phyloP scores from a whole-genome alignment of 2,797 vertebrate species.

The Xiphophorus birchmanni region DNA sequence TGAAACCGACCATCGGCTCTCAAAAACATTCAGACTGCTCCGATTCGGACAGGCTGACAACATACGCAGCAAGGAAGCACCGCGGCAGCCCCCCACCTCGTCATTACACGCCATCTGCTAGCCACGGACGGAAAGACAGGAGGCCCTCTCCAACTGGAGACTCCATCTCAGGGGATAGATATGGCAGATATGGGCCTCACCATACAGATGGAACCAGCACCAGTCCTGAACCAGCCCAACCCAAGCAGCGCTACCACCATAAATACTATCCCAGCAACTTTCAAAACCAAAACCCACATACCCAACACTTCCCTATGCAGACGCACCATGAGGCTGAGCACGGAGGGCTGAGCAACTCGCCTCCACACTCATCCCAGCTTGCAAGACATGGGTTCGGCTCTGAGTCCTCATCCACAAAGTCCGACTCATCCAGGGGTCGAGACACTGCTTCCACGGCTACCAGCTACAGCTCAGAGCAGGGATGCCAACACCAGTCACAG shows the following conservation, averaged over 20 bases:
- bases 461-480: slow-evolving; percentile 70
- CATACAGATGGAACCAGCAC: slow-evolving; percentile 74
- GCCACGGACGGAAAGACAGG: slow-evolving; percentile 52
- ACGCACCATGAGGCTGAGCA: slow-evolving; percentile 18
- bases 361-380: slow-evolving; percentile 35
- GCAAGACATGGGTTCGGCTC: slow-evolving; percentile 53
- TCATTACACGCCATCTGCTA: slow-evolving; percentile 15
- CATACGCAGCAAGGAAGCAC: slow-evolving; percentile 47
- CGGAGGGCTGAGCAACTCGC: slow-evolving; percentile 10
- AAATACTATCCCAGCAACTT: slow-evolving; percentile 38
- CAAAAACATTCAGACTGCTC: slow-evolving; percentile 52
- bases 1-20: slow-evolving; percentile 46
- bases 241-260: slow-evolving; percentile 53
- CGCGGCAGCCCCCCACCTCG: slow-evolving; percentile 55
- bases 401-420: slow-evolving; percentile 74
- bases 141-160: slow-evolving; percentile 35
- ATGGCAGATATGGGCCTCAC: slow-evolving; percentile 45
- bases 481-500: slow-evolving; percentile 45
- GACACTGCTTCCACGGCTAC: slow-evolving; percentile 59
- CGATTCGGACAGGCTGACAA: slow-evolving; percentile 53
- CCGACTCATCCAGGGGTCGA: slow-evolving; percentile 66
- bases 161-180: slow-evolving; percentile 50
- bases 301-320: slow-evolving; percentile 39
- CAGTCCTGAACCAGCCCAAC: slow-evolving; percentile 68
- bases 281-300: slow-evolving; percentile 30